Percentiles rank a stretch among this genome's conserved stretches.
Evolutionary conservation across 92 coral and sea anemone genomes (phyloP).

Genomic region (Pocillopora grandis): DNA sequence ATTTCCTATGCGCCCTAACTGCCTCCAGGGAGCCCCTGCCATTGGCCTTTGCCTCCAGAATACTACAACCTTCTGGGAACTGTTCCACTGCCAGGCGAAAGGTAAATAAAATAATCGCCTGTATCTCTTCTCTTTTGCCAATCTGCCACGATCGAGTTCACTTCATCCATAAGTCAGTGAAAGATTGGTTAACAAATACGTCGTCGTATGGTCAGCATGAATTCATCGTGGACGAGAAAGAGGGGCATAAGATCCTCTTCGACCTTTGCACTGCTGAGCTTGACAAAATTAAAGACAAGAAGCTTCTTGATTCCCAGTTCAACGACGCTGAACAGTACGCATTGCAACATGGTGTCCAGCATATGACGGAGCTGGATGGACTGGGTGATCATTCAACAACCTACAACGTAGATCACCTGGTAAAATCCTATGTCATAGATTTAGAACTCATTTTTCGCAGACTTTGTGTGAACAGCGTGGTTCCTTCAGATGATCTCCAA

Average conservation of each 20-base stretch:
- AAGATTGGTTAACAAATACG: conserved; percentile 46
- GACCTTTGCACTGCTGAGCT: conserved; percentile 28
- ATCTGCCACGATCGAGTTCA: conserved; percentile 34
- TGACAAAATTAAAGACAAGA: conserved; percentile 19
- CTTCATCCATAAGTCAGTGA: conserved; percentile 63
- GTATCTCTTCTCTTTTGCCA: conserved; percentile 51
- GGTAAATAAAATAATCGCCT: conserved; percentile 23
- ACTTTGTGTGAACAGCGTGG: conserved; percentile 5
- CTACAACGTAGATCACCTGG: neutral
- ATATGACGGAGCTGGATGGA: conserved; percentile 13
- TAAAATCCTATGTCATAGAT: neutral
- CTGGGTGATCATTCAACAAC: neutral
- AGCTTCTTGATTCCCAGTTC: neutral
- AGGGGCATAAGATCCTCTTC: conserved; percentile 54
- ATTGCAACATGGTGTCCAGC: conserved; percentile 27
- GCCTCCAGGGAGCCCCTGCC: conserved; percentile 36
- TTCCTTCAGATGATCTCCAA: neutral
- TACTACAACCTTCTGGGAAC: neutral
- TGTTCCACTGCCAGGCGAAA: neutral
- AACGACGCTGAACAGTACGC: conserved; percentile 6
- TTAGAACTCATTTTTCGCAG: conserved; percentile 2
- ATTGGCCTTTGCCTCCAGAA: neutral
- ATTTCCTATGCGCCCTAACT: neutral
- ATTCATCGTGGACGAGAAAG: conserved; percentile 40
- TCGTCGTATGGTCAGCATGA: conserved; percentile 20